These are phyloP conservation scores for Theristicus caerulescens DNA, from an alignment of 2,113 vertebrate species.

Conservation along the genomic window DNA sequence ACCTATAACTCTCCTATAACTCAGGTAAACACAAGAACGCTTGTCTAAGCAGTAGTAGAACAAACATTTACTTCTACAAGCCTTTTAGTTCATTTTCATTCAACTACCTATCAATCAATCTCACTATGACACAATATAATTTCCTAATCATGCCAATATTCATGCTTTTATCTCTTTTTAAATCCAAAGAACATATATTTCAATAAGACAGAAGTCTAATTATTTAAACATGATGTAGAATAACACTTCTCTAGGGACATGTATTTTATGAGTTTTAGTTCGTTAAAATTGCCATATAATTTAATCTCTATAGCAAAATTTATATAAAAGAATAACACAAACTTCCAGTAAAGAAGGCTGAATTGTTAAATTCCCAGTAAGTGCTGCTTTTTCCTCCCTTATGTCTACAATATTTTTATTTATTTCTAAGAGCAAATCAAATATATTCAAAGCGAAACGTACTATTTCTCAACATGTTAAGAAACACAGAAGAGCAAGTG, in stretches of 20 bases:
- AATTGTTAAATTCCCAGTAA: constrained; percentile 37
- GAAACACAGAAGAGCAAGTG: background rate
- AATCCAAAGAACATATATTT: constrained; percentile 67
- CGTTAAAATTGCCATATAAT: constrained; percentile 43
- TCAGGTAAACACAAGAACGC: background rate
- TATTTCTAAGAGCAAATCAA: constrained; percentile 24
- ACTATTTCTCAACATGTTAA: background rate
- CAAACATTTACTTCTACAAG: constrained; percentile 38
- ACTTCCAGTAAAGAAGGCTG: constrained; percentile 52
- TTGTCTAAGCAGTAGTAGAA: constrained; percentile 31
- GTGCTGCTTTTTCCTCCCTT: constrained; percentile 18
- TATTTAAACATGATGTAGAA: constrained; percentile 78
- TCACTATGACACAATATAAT: constrained; percentile 71
- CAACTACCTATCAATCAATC: constrained; percentile 76
- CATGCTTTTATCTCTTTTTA: constrained; percentile 69
- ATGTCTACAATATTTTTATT: background rate
- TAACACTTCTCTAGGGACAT: constrained; percentile 58
- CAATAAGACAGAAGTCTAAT: constrained; percentile 77
- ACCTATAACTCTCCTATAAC: background rate
- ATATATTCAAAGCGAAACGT: background rate
- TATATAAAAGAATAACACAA: constrained; percentile 49
- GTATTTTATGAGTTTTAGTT: constrained; percentile 65
- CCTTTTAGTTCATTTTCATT: constrained; percentile 74
- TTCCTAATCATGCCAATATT: constrained; percentile 81
- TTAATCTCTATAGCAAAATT: constrained; percentile 59